A percentile compares a stretch with the other conserved stretches of the same genome.
Evolutionary conservation across 2,113 vertebrate genomes (phyloP).

Genomic region (Grammomys dolichurus): DNA sequence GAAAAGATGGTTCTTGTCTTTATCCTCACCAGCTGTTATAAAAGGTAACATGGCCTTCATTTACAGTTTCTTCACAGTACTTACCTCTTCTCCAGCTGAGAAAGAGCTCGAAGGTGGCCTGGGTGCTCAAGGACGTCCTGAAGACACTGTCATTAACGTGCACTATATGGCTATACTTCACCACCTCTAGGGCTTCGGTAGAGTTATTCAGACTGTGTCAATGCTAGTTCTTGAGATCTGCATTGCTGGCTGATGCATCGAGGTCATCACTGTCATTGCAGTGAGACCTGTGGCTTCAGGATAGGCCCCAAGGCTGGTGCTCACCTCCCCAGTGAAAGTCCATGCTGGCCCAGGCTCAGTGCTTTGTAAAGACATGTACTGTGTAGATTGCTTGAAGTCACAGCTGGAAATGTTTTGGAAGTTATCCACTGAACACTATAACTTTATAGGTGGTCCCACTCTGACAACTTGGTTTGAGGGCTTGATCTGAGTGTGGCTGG

Average conservation of each 20-base stretch:
- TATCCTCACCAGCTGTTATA: background rate
- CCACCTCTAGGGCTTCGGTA: background rate
- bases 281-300: background rate
- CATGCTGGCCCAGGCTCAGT: background rate
- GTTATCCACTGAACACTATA: background rate
- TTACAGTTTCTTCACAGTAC: background rate
- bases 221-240: too few species aligned
- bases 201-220: too few species aligned
- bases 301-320: background rate
- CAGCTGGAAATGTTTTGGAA: slow-evolving; percentile 37
- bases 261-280: background rate
- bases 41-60: background rate
- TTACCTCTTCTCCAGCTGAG: background rate
- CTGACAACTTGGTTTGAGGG: slow-evolving; percentile 6
- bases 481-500: background rate
- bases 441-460: slow-evolving; percentile 36
- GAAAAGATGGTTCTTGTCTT: background rate
- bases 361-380: background rate
- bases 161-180: background rate
- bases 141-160: background rate
- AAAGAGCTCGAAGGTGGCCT: background rate
- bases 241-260: background rate
- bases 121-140: background rate
- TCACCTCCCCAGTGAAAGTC: background rate
- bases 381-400: background rate